Percentiles rank a stretch among this genome's conserved stretches.
phyloP scores from a whole-genome alignment of 2,113 vertebrate genomes.

The Microtus pennsylvanicus region DNA sequence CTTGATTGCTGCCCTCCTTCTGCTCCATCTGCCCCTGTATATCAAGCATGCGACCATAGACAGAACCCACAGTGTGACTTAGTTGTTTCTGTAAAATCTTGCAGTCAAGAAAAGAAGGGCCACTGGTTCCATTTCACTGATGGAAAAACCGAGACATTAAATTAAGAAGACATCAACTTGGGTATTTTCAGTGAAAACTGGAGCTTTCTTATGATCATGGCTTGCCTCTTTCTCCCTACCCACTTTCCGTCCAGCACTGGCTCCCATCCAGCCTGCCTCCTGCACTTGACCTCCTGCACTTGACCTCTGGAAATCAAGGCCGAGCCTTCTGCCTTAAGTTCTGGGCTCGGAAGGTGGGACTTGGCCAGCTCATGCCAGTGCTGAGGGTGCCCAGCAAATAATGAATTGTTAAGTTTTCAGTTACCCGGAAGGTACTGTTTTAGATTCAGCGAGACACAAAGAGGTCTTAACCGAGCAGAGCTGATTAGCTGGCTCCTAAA shows the following conservation, averaged over 20 bases:
- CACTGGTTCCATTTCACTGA: background rate
- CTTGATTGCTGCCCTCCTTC: background rate
- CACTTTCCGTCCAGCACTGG: background rate
- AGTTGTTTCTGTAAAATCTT: background rate
- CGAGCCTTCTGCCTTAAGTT: background rate
- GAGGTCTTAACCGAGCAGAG: slow-evolving; percentile 80
- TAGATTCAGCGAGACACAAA: slow-evolving; percentile 79
- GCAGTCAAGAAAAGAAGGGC: background rate
- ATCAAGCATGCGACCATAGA: background rate
- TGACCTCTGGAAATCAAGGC: background rate
- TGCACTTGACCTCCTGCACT: background rate
- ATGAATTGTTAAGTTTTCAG: slow-evolving; percentile 55
- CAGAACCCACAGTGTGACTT: background rate
- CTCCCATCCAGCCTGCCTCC: background rate
- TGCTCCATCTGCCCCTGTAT: background rate
- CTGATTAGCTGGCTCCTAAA: slow-evolving; percentile 74
- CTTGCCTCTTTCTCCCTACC: background rate
- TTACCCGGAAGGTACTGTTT: slow-evolving; percentile 80
- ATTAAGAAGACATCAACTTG: background rate
- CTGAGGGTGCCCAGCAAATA: background rate
- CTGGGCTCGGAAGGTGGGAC: background rate
- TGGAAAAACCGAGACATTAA: slow-evolving; percentile 19
- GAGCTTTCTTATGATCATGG: background rate
- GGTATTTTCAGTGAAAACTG: background rate
- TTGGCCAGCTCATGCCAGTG: too few species aligned